phyloP scores from a whole-genome alignment of 2,113 vertebrate genomes.

The Xenotilapia flavipinnis region DNA sequence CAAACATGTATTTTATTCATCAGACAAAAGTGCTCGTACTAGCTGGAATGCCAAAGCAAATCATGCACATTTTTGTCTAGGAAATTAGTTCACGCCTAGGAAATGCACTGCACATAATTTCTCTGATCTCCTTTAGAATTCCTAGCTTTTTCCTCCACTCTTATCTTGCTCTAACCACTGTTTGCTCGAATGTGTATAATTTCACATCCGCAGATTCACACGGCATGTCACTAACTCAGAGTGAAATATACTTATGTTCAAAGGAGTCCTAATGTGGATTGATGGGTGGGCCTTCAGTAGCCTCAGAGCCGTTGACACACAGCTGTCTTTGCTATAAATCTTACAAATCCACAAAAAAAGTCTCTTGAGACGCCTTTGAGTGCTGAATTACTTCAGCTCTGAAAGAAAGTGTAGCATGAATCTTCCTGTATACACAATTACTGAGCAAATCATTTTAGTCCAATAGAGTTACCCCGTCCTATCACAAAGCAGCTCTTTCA shows the following conservation, averaged over 20 bases:
- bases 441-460: conserved; percentile 31
- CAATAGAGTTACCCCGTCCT: background rate
- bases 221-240: conserved; percentile 68
- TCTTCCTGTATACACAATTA: background rate
- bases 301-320: conserved; percentile 71
- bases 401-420: conserved; percentile 19
- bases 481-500: conserved; percentile 17
- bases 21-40: background rate
- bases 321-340: conserved; percentile 75
- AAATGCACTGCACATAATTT: conserved; percentile 47
- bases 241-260: conserved; percentile 75
- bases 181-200: conserved; percentile 69
- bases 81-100: conserved; percentile 59
- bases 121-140: conserved; percentile 59
- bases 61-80: conserved; percentile 29
- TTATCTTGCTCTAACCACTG: conserved; percentile 61
- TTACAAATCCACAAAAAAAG: conserved; percentile 62
- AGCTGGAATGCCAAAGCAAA: conserved; percentile 12
- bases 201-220: conserved; percentile 69
- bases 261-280: conserved; percentile 74
- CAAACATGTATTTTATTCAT: background rate
- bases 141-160: conserved; percentile 37
- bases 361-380: conserved; percentile 50
- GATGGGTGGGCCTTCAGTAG: conserved; percentile 63
- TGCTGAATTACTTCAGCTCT: conserved; percentile 56